Conservation (phyloP, 2,113 vertebrate species). For the Aleadryas rufinucha region DNA sequence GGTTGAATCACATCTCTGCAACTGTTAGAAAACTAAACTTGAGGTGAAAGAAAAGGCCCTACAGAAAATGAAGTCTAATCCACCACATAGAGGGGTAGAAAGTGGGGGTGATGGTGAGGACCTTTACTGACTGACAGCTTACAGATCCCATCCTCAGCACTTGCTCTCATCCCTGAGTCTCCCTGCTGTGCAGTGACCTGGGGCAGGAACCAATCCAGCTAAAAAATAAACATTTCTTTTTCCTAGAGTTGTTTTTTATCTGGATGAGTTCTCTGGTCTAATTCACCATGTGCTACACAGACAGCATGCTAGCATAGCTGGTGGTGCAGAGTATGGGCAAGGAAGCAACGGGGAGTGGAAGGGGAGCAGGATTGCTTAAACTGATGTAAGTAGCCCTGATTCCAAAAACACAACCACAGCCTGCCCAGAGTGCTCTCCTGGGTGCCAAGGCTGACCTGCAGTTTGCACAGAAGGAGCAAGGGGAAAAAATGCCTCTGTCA, state of each 20-base stretch:
- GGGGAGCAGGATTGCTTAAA: background rate
- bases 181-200: conserved; percentile 32
- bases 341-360: background rate
- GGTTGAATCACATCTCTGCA: background rate
- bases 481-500: background rate
- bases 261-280: background rate
- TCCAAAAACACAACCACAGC: background rate
- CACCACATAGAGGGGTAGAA: background rate
- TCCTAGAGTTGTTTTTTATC: background rate
- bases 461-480: background rate
- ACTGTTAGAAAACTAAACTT: background rate
- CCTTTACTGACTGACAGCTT: background rate
- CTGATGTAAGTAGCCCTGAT: background rate
- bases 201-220: background rate
- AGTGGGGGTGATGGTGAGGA: background rate
- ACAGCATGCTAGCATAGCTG: background rate
- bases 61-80: background rate
- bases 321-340: background rate
- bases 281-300: background rate
- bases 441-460: background rate
- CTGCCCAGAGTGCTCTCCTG: background rate
- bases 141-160: background rate
- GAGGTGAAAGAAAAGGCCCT: background rate
- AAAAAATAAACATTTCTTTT: conserved; percentile 22
- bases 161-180: background rate